Evolutionary conservation across 92 coral and sea anemone genomes (phyloP), one percentile per base, ranked within the genome.

Genomic region (Umimayanthus kanabou): DNA sequence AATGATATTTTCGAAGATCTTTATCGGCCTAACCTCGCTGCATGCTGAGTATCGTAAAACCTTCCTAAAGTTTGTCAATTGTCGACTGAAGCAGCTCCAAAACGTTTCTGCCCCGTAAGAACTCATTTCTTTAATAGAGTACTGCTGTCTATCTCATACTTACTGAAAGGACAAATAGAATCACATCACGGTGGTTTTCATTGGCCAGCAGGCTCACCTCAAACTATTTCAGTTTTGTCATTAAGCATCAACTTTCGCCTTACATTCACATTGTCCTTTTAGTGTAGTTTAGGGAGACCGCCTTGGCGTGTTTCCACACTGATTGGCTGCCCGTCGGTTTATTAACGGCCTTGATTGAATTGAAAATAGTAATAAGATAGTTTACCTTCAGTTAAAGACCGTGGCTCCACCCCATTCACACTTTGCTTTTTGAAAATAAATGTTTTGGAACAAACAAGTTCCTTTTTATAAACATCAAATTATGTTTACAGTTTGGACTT

Each of bases 351-450:
- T 7, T 26, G 9, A 6, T 83, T 8, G 58, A 40, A 11, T 67
- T 69, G 58, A 82, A 82, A 82, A n/a, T 6, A 71, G 64, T 6
- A 82, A n/a, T 82, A 66, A 23, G 22, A 39, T n/a, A 81, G 53
- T 66, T 82, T 67, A 82, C 8, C 9, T 43, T 71, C 23, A 45
- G 58, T 73, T 67, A 69, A 43, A 18, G 14, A 39, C 26, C 76
- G 23, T 70, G 55, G 25, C 87, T 83, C 87, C 87, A 83, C 87
- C 87, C 87, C 57, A 73, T 69, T 73, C 87, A 37, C 28, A 25
- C 45, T 73, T 22, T 18, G 39, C 7, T 81, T 42, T 39, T 26
- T 81, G 22, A 15, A 9, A 50, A 39, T 40, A 58, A 40, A 40
- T 39, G 75, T 67, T 82, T 83, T 45, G 76, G 58, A 69, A 69